Evolutionary conservation across 30 jellyfish, hydroid and myxozoan species (phyloP).

Genomic region (Phacellophora camtschatica): DNA sequence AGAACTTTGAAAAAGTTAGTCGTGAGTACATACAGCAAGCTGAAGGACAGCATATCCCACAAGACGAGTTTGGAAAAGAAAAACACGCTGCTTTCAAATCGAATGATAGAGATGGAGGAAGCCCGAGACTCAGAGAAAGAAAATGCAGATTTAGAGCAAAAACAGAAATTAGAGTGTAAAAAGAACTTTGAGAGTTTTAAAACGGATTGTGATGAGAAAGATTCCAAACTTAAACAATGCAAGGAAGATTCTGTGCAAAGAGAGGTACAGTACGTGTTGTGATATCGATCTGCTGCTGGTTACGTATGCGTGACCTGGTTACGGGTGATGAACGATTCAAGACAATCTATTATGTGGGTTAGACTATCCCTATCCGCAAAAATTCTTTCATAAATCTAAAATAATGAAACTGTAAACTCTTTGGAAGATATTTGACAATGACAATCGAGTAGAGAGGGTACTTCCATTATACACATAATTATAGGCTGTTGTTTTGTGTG

Average conservation of each 20-base stretch:
- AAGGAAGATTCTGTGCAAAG: slow-evolving; percentile 51
- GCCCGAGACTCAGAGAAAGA: slow-evolving; percentile 54
- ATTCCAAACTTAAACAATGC: neutral
- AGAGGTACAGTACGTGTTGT: no score
- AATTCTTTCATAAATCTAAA: no score
- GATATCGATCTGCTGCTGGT: no score
- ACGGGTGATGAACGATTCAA: no score
- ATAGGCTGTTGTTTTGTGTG: no score
- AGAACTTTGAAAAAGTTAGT: slow-evolving; percentile 37
- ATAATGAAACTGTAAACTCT: no score
- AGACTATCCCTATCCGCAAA: no score
- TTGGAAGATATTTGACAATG: no score
- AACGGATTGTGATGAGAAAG: neutral
- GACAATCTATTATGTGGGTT: no score
- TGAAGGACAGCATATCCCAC: slow-evolving; percentile 51
- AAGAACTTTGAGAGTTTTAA: neutral
- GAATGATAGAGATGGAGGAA: slow-evolving; percentile 79
- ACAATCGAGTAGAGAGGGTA: no score
- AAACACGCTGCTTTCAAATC: slow-evolving; percentile 59
- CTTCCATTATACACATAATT: no score
- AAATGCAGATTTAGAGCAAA: slow-evolving; percentile 47
- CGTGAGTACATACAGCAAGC: slow-evolving; percentile 39
- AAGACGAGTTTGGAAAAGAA: slow-evolving; percentile 45
- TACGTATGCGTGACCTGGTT: no score
- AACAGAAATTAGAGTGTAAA: slow-evolving; percentile 7